Base-by-base conservation (phyloP, 2,113 vertebrate species). In the Clarias batrachus region DNA sequence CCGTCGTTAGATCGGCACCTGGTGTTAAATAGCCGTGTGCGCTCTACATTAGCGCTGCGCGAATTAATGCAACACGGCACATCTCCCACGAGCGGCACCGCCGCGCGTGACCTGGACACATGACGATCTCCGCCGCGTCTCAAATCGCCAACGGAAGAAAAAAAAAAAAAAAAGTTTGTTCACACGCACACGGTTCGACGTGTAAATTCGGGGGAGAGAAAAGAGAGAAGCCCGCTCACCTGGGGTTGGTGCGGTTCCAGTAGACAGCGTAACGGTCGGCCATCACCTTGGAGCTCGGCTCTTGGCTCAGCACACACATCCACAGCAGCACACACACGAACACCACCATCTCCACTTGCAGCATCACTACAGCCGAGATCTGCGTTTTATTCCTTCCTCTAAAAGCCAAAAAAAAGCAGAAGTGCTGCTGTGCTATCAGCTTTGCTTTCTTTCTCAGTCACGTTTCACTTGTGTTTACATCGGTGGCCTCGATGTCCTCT, bases 211-310 rank as follows among this genome's bases (percentile, higher is more conserved):
- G 17, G 4, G 17, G 27, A 73, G 54, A 59, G 30, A 14, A 25
- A 23, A 25, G 2, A 25, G 57, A 81, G 54, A 21, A 33, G 82
- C 66, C 10, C 27, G 89, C 95, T 95, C 94, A 96, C 97, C 96
- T 98, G 94, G 97, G 95, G 94, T 98, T 99, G 95, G 95, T 97
- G 93, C 97, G 96, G 96, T 99, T 99, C 97, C 97, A 98, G 95
- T 97, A 98, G 93, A 99, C 97, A 82, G 97, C 97, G 93, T 98
- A 99, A 94, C 97, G 97, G 93, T 98, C 97, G 81, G 97, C 97
- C 92, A 97, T 97, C 94, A 96, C 96, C 95, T 98, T 99, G 94
- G 97, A 96, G 93, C 97, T 95, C 88, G 97, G 96, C 92, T 99
- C 97, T 93, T 98, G 97, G 95, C 97, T 95, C 92, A 96, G 93